Base-by-base conservation (phyloP, 2,888 invertebrate genomes). In the Lordiphosa fenestrarum region DNA sequence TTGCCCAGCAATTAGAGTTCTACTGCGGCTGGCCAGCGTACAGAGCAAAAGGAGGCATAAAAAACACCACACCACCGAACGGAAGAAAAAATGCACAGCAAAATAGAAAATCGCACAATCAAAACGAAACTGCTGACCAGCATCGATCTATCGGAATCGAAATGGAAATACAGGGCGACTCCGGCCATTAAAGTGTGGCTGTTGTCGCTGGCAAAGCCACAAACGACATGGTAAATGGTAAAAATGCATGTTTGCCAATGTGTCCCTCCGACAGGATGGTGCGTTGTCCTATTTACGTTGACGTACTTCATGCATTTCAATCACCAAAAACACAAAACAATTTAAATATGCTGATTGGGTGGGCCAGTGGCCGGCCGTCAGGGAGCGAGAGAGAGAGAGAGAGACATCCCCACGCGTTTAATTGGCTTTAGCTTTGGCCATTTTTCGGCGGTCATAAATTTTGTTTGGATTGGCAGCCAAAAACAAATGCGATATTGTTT, bases 281-380 rank as follows among this genome's bases (percentile, higher is more conserved):
- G 63, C 58, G 71, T 68, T 65, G 57, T 69, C 42, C 68, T 53
- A 68, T 72, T 69, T 72, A 63, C 67, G 65, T 62, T 69, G 59
- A 63, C 59, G 71, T 61, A 65, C 73, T 66, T 71, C 70, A 76
- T 81, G 80, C 76, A 82, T 80, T 80, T 80, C 80, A 78, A 82
- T 76, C 80, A 76, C 73, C 75, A 67, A 63, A 66, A 63, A 66
- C 80, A 72, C 76, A 77, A 81, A 69, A 81, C 76, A 81, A 81
- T 81, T 81, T 82, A 76, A 81, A 81, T 81, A 81, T 81, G 83
- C 80, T 80, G 83, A 82, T 81, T 81, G 80, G 80, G 70, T 76
- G 30, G 30, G 30, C 25, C 6, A 2, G 25, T 25, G 6, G 30
- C 30, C 30, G 7, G 15, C 15, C 30, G 7, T 30, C 30, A 30